Evolutionary conservation across 2,113 vertebrate genomes (phyloP).

Genomic region (Phocoena phocoena): DNA sequence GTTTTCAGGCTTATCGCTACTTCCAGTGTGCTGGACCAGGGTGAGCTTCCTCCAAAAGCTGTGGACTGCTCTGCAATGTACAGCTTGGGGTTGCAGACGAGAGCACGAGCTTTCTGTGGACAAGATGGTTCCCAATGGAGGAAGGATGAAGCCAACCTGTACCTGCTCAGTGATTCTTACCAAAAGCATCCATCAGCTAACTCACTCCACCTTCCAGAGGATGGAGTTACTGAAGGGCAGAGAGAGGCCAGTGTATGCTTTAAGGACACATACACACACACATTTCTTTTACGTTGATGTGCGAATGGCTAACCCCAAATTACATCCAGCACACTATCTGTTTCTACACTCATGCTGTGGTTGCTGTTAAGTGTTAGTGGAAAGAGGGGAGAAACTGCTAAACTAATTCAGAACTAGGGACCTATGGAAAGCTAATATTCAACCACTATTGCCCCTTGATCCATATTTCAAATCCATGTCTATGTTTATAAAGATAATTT

Average conservation of each 20-base stretch:
- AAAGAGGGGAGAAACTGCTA: neutral
- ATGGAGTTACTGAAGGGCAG: neutral
- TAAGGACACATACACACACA: neutral
- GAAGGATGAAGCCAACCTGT: neutral
- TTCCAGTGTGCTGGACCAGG: neutral
- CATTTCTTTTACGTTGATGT: neutral
- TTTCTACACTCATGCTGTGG: neutral
- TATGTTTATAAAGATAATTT: neutral
- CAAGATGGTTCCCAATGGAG: neutral
- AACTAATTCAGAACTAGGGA: neutral
- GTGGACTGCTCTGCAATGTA: rapidly evolving
- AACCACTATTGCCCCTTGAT: neutral
- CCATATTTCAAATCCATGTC: neutral
- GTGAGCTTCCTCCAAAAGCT: neutral
- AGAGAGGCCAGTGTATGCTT: neutral
- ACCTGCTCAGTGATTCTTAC: neutral
- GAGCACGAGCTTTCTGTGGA: rapidly evolving
- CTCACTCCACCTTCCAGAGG: neutral
- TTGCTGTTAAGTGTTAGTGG: neutral
- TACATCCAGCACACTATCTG: no score
- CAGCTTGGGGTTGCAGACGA: neutral
- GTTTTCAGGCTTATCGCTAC: neutral
- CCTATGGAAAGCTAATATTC: neutral
- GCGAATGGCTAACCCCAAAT: neutral
- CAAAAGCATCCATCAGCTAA: neutral